Conservation (phyloP, 2,888 invertebrate genomes). For the Schizaphis graminum region DNA sequence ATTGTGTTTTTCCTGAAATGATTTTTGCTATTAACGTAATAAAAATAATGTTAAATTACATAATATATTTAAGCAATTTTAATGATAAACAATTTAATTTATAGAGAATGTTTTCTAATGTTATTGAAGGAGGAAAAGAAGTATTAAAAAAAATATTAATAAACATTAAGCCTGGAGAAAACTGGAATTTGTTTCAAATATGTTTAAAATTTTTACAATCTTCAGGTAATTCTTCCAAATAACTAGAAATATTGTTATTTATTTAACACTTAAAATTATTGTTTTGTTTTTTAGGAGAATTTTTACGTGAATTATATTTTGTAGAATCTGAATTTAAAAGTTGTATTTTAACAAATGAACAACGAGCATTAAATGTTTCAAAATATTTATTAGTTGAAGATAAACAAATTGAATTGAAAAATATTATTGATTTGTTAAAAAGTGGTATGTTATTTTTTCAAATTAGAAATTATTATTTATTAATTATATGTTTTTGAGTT, state of each 20-base stretch:
- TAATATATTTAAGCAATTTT: background rate
- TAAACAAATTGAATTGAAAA: conserved; percentile 52
- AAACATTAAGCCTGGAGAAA: conserved; percentile 72
- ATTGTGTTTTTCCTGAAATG: conserved; percentile 75
- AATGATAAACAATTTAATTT: conserved; percentile 31
- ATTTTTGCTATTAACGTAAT: conserved; percentile 72
- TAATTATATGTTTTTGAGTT: background rate
- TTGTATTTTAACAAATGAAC: conserved; percentile 55
- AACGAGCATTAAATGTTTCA: conserved; percentile 54
- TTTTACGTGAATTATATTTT: conserved; percentile 57
- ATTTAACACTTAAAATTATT: background rate
- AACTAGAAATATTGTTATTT: background rate
- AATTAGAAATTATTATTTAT: background rate
- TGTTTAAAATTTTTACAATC: conserved; percentile 79
- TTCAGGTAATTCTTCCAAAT: conserved; percentile 70
- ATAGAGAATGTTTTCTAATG: conserved; percentile 49
- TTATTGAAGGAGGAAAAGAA: conserved; percentile 57
- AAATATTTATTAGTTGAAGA: conserved; percentile 54
- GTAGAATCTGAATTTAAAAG: conserved; percentile 63
- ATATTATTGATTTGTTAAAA: conserved; percentile 41
- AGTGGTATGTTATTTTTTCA: conserved; percentile 11
- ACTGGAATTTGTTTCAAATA: conserved; percentile 80
- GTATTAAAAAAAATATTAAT: conserved; percentile 52
- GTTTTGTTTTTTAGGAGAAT: conserved; percentile 43
- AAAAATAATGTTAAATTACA: background rate